phyloP scores from a whole-genome alignment of 2,113 vertebrate species.

The Fulmarus glacialis region DNA sequence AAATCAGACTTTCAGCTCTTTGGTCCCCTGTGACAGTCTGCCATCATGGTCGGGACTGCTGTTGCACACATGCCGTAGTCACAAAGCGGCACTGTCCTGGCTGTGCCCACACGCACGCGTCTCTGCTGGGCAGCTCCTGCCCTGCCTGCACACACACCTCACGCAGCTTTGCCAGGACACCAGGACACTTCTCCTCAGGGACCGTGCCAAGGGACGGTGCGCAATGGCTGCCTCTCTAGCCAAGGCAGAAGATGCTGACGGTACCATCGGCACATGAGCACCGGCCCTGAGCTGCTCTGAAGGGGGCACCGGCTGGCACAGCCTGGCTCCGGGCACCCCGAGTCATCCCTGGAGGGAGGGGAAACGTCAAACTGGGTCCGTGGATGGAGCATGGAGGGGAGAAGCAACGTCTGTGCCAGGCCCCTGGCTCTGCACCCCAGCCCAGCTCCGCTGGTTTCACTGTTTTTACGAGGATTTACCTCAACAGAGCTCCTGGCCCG shows the following conservation, averaged over 20 bases:
- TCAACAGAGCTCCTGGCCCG: not conserved
- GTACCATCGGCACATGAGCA: not conserved
- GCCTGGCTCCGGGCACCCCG: not conserved
- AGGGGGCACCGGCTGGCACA: not conserved
- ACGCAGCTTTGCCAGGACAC: not conserved
- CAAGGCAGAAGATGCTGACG: not conserved
- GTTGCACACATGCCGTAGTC: fast-evolving
- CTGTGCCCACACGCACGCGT: fast-evolving
- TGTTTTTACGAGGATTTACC: not conserved
- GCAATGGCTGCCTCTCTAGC: not conserved
- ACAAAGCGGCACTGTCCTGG: fast-evolving
- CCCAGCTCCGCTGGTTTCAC: not conserved
- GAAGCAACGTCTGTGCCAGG: fast-evolving
- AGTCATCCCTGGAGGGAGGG: not conserved
- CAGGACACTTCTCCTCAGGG: not conserved
- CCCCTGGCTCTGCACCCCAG: not conserved
- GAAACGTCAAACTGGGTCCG: not conserved
- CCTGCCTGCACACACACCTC: not conserved
- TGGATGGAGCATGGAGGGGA: too few species aligned
- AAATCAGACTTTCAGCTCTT: not conserved
- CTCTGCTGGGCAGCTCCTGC: not conserved
- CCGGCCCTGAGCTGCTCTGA: not conserved
- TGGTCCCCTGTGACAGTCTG: not conserved
- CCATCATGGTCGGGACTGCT: fast-evolving
- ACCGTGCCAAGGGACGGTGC: fast-evolving